These are phyloP conservation scores for Coecobrya sp. DNA, from an alignment of 2,888 invertebrate genomes.

Conservation along the genomic window DNA sequence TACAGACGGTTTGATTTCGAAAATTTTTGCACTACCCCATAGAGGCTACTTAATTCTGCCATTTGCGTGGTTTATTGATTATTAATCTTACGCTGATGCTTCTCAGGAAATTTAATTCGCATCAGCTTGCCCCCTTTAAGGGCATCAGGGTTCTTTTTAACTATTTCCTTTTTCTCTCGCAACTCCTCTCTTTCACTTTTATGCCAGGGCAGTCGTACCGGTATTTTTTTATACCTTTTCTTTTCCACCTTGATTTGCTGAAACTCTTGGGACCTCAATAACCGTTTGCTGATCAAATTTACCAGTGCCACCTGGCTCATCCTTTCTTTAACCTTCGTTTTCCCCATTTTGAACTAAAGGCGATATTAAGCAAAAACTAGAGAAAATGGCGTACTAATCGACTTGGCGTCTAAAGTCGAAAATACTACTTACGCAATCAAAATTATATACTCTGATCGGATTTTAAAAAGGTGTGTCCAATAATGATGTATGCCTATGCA, in stretches of 20 bases:
- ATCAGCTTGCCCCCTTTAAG: constrained; percentile 57
- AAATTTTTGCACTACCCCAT: too few species aligned
- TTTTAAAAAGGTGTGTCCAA: too few species aligned
- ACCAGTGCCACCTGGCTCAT: not conserved
- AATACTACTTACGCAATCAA: too few species aligned
- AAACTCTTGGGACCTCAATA: not conserved
- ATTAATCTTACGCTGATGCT: constrained; percentile 57
- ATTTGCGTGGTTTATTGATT: too few species aligned
- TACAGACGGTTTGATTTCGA: too few species aligned
- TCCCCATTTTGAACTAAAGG: not conserved
- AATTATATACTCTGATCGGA: too few species aligned
- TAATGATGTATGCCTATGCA: not conserved
- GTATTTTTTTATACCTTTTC: not conserved
- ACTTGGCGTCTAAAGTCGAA: too few species aligned
- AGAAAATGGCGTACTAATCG: too few species aligned
- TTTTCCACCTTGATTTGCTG: constrained; percentile 7
- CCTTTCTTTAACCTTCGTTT: not conserved
- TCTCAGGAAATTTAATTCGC: constrained; percentile 75
- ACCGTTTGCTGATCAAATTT: not conserved
- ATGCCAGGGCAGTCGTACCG: constrained; percentile 62
- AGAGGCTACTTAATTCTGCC: too few species aligned
- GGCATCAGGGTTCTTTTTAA: constrained; percentile 48
- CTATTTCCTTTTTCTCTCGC: constrained; percentile 32
- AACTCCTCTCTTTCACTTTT: constrained; percentile 41
- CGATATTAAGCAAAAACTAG: too few species aligned